These are phyloP conservation scores for Stictonetta naevosa DNA, from an alignment of 2,113 vertebrate species.

Conservation along the genomic window DNA sequence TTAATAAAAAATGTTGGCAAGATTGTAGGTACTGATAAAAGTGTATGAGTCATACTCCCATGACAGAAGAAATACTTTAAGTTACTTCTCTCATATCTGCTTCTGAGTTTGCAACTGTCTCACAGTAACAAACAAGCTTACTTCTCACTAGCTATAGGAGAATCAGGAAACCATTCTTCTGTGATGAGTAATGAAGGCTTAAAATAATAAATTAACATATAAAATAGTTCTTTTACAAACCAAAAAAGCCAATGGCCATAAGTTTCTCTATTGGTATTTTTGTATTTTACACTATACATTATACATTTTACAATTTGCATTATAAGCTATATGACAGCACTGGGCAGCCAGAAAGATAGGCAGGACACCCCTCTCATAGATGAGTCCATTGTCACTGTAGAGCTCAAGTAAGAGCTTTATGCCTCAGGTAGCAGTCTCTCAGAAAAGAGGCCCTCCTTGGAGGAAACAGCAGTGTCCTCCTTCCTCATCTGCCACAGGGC, in stretches of 20 bases:
- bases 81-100: not conserved
- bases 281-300: not conserved
- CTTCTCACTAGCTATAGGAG: not conserved
- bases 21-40: not conserved
- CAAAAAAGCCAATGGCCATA: not conserved
- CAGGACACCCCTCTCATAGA: not conserved
- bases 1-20: not conserved
- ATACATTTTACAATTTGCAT: not conserved
- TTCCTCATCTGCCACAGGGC: not conserved
- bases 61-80: not conserved
- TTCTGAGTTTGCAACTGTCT: not conserved
- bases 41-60: not conserved
- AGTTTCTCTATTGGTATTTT: not conserved
- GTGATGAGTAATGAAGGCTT: not conserved
- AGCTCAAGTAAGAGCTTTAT: not conserved
- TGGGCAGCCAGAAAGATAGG: not conserved
- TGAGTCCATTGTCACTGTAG: not conserved
- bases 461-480: not conserved
- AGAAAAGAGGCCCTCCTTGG: not conserved
- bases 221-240: not conserved
- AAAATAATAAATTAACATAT: not conserved
- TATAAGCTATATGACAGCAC: too few relatives aligned
- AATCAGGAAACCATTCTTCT: not conserved
- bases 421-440: not conserved
- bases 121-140: constrained; percentile 8